Conservation (phyloP, 2,797 vertebrate genomes). For the Urophycis tenuis region DNA sequence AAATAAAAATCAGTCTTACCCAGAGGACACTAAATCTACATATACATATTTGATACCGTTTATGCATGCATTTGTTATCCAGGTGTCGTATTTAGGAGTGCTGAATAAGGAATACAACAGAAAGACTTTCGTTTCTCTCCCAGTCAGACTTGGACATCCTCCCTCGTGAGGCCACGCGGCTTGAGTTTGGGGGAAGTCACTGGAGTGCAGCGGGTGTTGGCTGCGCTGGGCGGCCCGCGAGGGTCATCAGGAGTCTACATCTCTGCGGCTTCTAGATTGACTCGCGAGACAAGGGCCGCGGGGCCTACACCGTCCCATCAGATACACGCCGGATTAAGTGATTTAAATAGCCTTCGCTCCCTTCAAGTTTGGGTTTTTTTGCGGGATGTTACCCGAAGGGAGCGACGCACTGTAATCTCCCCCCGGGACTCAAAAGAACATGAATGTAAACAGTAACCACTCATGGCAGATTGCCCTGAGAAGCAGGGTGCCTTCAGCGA, state of each 20-base stretch:
- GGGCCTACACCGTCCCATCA: background rate
- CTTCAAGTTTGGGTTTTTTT: background rate
- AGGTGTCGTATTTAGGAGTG: too few relatives aligned
- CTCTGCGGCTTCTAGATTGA: background rate
- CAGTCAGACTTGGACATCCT: background rate
- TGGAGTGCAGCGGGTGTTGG: background rate
- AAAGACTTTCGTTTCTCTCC: background rate
- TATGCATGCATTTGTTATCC: background rate
- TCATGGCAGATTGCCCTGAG: background rate
- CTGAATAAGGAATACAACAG: too few relatives aligned
- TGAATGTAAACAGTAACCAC: constrained; percentile 8
- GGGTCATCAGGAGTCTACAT: background rate
- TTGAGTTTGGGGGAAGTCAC: background rate
- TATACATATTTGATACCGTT: background rate
- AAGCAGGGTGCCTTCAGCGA: background rate
- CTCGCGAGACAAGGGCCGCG: background rate
- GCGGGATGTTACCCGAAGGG: background rate
- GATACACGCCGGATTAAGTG: background rate
- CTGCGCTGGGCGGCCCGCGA: background rate
- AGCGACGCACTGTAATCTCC: background rate
- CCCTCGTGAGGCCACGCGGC: background rate
- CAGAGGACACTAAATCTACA: too few relatives aligned
- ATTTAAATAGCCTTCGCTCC: background rate
- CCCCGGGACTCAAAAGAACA: background rate
- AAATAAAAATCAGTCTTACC: too few relatives aligned